phyloP scores from a whole-genome alignment of 92 coral and sea anemone genomes.

The Montipora capitata region DNA sequence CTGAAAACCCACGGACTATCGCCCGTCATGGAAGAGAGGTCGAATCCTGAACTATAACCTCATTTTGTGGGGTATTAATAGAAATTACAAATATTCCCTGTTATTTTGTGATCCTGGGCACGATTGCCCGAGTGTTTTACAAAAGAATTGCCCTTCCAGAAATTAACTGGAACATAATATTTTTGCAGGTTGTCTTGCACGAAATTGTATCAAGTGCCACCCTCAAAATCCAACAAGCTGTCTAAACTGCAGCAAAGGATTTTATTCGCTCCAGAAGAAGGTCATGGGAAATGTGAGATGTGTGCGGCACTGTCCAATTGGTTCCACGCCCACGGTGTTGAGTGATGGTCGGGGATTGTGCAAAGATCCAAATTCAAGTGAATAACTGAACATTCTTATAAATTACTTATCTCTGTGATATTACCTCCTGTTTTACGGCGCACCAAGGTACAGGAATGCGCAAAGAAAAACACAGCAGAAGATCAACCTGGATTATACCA shows the following conservation, averaged over 20 bases:
- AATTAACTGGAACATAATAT: not conserved
- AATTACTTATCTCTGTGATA: not conserved
- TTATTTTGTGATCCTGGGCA: too few relatives aligned
- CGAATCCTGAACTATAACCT: not conserved
- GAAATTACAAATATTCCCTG: too few relatives aligned
- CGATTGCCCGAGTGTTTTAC: not conserved
- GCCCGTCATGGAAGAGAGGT: not conserved
- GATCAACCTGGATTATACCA: too few relatives aligned
- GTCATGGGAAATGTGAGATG: slow-evolving; percentile 70
- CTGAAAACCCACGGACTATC: too few relatives aligned
- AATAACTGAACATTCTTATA: not conserved
- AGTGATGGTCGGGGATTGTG: slow-evolving; percentile 37
- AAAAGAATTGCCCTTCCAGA: not conserved
- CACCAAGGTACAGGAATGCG: not conserved
- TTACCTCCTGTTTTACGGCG: not conserved
- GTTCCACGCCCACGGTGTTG: slow-evolving; percentile 14
- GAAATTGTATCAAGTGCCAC: slow-evolving; percentile 60
- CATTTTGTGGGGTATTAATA: too few relatives aligned
- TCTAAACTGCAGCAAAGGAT: slow-evolving; percentile 51
- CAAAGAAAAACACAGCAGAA: too few relatives aligned
- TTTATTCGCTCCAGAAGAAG: slow-evolving; percentile 51
- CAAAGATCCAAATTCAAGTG: slow-evolving; percentile 48
- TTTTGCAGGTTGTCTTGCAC: slow-evolving; percentile 60
- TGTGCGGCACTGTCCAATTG: slow-evolving; percentile 64
- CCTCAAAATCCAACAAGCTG: slow-evolving; percentile 73